Conservation (phyloP, 2,113 vertebrate genomes). For the Egretta garzetta region DNA sequence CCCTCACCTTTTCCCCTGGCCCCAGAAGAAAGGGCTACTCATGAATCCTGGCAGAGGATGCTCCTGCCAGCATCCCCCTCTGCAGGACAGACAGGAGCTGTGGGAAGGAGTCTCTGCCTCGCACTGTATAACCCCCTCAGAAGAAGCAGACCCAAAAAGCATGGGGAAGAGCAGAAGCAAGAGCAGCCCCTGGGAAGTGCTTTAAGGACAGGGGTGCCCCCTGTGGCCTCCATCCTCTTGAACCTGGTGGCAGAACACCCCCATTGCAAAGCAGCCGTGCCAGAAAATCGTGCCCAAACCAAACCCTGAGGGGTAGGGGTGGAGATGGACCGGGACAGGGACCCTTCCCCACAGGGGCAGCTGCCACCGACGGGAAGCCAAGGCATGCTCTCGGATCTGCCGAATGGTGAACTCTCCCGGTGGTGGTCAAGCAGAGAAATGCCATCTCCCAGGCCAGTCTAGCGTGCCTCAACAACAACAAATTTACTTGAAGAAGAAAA, state of each 20-base stretch:
- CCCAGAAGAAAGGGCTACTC: neutral
- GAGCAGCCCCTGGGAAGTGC: neutral
- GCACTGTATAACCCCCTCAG: neutral
- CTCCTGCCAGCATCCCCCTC: neutral
- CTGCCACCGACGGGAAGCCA: neutral
- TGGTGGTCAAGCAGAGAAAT: neutral
- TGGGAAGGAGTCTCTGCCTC: neutral
- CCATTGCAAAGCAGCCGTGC: neutral
- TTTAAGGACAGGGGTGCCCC: neutral
- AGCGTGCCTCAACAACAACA: neutral
- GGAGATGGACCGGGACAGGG: neutral
- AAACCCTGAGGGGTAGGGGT: neutral
- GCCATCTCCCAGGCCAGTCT: neutral
- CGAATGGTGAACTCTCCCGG: neutral
- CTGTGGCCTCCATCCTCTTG: neutral
- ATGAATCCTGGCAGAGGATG: neutral
- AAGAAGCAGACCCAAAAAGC: neutral
- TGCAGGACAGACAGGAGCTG: neutral
- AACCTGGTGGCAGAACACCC: neutral
- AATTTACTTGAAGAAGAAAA: constrained; percentile 48
- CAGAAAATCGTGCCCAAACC: neutral
- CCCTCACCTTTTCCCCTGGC: neutral
- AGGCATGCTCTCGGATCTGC: neutral
- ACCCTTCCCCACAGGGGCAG: neutral
- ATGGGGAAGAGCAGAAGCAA: neutral